Evolutionary conservation across 2,888 invertebrate species (phyloP), one percentile per base, ranked within the genome.

Genomic region (Galerucella pusilla): DNA sequence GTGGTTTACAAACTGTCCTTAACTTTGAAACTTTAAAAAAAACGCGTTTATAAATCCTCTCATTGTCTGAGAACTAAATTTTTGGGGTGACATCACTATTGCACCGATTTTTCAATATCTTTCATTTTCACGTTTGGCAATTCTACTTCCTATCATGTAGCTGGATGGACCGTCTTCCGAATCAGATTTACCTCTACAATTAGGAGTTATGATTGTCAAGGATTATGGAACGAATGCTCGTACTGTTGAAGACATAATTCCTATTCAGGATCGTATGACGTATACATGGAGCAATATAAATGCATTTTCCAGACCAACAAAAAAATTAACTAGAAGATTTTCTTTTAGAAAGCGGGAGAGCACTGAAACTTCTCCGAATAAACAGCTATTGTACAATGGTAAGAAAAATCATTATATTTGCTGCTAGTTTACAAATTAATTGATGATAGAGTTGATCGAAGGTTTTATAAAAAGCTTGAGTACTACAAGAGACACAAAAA

Each of bases 251-350:
- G 82, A 78, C 75, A 35, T 80, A 2, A 63, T 84, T 12, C 84
- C 83, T 16, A 9, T 70, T 28, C 80, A 83, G 68, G 84, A 90
- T 75, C 84, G 88, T 71, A 88, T 94, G 75, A 92, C 93, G 0
- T 95, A 94, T 87, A 92, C 94, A 5, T 95, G 95, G 95, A 92
- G 92, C 66, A 93, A 93, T 78, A 88, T 96, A 79, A 94, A 95
- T 85, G 94, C 94, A 0, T 94, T 93, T 83, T 91, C 60, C 1
- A 59, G 63, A 9, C 65, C 28, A 12, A 73, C 70, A 35, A 75
- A 7, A 10, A 60, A n/a, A 7, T 77, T 65, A 72, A 79, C 72
- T 67, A 77, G 73, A 46, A 74, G 75, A 74, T 70, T 76, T n/a
- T 76, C 77, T 60, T 79, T 77, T 64, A 75, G 78, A 16, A 67